phyloP scores from a whole-genome alignment of 2,113 vertebrate species.

The Tor tambroides region DNA sequence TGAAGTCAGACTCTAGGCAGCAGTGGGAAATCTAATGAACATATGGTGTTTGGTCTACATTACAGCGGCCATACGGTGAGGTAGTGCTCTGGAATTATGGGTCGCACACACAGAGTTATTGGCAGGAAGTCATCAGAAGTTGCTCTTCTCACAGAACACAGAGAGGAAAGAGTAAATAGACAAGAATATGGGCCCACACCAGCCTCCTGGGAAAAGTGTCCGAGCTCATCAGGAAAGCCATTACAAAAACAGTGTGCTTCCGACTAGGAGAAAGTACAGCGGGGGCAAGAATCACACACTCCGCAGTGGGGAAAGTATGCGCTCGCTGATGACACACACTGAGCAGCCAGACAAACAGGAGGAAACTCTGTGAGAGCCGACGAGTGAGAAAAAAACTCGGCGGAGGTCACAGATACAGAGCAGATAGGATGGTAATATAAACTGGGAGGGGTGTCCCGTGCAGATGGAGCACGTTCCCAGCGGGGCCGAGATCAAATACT shows the following conservation, averaged over 20 bases:
- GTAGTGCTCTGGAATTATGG: slow-evolving; percentile 44
- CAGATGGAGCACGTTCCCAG: slow-evolving; percentile 1
- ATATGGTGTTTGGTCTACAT: slow-evolving; percentile 58
- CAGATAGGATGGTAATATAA: slow-evolving; percentile 15
- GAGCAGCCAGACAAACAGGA: slow-evolving; percentile 26
- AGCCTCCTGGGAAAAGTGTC: slow-evolving; percentile 44
- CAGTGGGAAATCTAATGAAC: slow-evolving; percentile 40
- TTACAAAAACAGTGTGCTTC: slow-evolving; percentile 51
- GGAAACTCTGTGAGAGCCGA: neutral
- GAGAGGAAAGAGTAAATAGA: slow-evolving; percentile 28
- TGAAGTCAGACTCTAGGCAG: slow-evolving; percentile 27
- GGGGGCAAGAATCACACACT: slow-evolving; percentile 23
- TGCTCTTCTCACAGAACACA: slow-evolving; percentile 1
- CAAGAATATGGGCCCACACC: slow-evolving; percentile 23
- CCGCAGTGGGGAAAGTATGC: neutral
- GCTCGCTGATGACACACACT: neutral
- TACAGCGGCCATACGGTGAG: slow-evolving; percentile 42
- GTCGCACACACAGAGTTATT: slow-evolving; percentile 17
- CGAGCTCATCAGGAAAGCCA: slow-evolving; percentile 51
- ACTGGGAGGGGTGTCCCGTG: neutral
- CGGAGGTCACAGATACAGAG: neutral
- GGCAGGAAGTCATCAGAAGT: slow-evolving; percentile 48
- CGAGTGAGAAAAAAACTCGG: slow-evolving; percentile 15
- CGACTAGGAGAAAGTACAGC: neutral
- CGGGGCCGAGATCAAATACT: neutral